phyloP scores from a whole-genome alignment of 1,140 invertebrate species.

The Caerostris darwini region DNA sequence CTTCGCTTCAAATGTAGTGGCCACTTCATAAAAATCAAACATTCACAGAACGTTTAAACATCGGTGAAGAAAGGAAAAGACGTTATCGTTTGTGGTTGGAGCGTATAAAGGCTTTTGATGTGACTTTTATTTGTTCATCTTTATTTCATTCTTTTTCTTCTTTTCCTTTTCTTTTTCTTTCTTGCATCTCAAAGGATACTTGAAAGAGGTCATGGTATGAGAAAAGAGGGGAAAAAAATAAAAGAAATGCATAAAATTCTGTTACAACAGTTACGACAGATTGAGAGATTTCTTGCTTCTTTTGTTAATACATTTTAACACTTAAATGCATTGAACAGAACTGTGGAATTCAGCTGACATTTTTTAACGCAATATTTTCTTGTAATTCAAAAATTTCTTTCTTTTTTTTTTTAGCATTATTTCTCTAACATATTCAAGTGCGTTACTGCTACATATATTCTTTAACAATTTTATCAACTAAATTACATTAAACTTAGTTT shows the following conservation, averaged over 20 bases:
- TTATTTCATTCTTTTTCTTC: background rate
- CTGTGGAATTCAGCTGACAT: background rate
- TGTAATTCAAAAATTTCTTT: no score
- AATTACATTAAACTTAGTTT: no score
- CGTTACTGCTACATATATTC: no score
- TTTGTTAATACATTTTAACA: background rate
- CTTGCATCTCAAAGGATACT: background rate
- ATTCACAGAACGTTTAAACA: constrained; percentile 55
- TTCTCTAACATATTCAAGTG: no score
- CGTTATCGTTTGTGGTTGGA: constrained; percentile 9
- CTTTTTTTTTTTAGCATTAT: no score
- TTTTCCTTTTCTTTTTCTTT: background rate
- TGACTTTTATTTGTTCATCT: constrained; percentile 44
- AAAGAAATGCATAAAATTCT: background rate
- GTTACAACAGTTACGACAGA: constrained; percentile 17
- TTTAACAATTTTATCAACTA: no score
- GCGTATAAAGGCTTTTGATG: constrained; percentile 29
- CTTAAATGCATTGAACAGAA: background rate
- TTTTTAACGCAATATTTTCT: no score
- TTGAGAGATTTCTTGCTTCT: background rate
- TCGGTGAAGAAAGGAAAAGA: constrained; percentile 24
- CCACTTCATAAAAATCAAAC: constrained; percentile 72
- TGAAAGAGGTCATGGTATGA: constrained; percentile 19
- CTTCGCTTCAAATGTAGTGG: constrained; percentile 69
- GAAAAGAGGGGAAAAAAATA: background rate